phyloP scores from a whole-genome alignment of 2,797 vertebrate species.

The Neosalanx taihuensis region DNA sequence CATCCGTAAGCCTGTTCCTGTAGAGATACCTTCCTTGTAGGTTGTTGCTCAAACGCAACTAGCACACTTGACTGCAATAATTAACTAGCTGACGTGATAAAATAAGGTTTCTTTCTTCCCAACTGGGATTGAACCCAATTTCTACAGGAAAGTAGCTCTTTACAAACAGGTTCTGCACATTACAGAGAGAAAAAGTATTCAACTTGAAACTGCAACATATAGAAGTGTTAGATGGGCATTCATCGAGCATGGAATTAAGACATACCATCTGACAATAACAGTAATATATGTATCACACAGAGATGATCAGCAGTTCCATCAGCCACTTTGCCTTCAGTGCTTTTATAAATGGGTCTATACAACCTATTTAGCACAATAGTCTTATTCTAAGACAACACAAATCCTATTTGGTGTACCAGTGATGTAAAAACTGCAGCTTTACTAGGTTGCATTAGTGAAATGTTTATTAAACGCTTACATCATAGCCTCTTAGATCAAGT shows the following conservation, averaged over 20 bases:
- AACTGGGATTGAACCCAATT: no score
- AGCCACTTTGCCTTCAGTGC: background rate
- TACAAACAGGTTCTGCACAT: no score
- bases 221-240: no score
- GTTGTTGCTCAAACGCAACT: background rate
- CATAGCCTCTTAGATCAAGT: no score
- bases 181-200: no score
- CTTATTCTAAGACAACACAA: background rate
- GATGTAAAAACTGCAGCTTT: no score
- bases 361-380: background rate
- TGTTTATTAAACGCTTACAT: no score
- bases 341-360: background rate
- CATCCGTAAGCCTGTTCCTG: background rate
- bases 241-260: background rate
- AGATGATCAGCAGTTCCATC: background rate
- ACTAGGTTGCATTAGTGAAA: no score
- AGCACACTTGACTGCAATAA: background rate
- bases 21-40: background rate
- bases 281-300: background rate
- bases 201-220: no score
- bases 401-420: background rate
- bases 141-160: no score
- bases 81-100: no score
- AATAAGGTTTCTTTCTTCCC: no score
- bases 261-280: background rate